These are phyloP conservation scores for Conistra vaccinii DNA, from an alignment of 2,888 invertebrate genomes.

Conservation along the genomic window DNA sequence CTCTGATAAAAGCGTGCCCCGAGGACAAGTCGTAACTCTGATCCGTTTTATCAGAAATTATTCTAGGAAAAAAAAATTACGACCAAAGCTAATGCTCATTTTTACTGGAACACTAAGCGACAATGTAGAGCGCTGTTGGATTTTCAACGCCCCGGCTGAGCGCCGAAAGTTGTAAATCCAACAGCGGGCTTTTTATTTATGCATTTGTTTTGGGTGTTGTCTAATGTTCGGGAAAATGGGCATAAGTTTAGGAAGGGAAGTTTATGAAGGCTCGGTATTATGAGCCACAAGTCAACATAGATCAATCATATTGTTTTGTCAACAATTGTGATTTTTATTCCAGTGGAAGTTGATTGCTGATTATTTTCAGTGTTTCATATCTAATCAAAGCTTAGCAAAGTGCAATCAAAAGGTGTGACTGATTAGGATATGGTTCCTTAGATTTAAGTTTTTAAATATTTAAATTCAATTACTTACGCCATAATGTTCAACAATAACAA, in stretches of 20 bases:
- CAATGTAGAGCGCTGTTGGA: neutral
- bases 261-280: neutral
- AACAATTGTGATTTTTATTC: constrained; percentile 13
- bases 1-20: constrained; percentile 12
- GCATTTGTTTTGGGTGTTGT: neutral
- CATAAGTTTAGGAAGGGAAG: neutral
- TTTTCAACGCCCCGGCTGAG: too few species aligned
- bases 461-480: neutral
- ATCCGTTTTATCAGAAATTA: constrained; percentile 3
- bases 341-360: constrained; percentile 18
- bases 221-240: neutral
- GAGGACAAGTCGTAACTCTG: neutral
- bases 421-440: neutral
- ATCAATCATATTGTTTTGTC: constrained; percentile 4
- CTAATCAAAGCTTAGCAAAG: constrained; percentile 1
- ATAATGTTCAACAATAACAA: too few species aligned
- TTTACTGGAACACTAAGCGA: neutral
- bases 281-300: neutral
- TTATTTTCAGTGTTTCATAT: neutral
- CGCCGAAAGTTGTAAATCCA: neutral
- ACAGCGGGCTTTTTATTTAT: neutral
- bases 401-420: constrained; percentile 18
- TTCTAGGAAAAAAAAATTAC: constrained; percentile 3
- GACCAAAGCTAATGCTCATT: neutral
- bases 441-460: neutral